Base-by-base conservation (phyloP, 2,888 invertebrate genomes). In the Nasonovia ribisnigri region DNA sequence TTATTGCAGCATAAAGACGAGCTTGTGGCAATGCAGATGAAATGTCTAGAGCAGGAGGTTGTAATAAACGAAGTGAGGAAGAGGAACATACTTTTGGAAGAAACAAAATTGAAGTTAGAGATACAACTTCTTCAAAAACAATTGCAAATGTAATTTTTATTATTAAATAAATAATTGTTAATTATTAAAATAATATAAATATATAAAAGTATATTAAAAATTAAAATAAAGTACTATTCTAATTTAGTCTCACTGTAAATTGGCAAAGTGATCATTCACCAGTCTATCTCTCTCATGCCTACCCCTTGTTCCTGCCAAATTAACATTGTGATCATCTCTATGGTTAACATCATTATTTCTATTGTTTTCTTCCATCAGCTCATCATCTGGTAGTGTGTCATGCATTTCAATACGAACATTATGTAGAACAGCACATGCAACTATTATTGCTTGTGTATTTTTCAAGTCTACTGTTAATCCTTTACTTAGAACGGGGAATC, bases 391-490 rank as follows among this genome's bases (percentile, higher is more conserved):
- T 36, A 77, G 77, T 29, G 0, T 36, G n/a, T 77, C 77, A n/a
- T 77, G 29, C 77, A 77, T 77, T n/a, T 77, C 11, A 77, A 77
- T 77, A 77, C 77, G 36, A n/a, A 77, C n/a, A n/a, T 77, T 77
- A 29, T 60, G 60, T 29, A 60, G 60, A 60, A 60, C 60, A 60
- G 54, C 54, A 54, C 5, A 20, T 54, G 24, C 24, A 16, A 54
- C 5, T 54, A 54, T 20, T 54, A 54, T 54, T 54, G 54, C 54
- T 54, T 54, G 67, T 67, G 67, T 67, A n/a, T 67, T 67, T 29
- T 29, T 67, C 67, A 77, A 77, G n/a, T 77, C 77, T n/a, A 29
- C 29, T 77, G 77, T n/a, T n/a, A 77, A 36, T n/a, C n/a, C n/a
- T 36, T 77, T 77, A 48, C 77, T 77, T 0, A 77, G 77, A 8